Percentiles rank a stretch among this genome's conserved stretches.
Conservation (phyloP, 2,797 vertebrate genomes). For the Sandelia bainsii region DNA sequence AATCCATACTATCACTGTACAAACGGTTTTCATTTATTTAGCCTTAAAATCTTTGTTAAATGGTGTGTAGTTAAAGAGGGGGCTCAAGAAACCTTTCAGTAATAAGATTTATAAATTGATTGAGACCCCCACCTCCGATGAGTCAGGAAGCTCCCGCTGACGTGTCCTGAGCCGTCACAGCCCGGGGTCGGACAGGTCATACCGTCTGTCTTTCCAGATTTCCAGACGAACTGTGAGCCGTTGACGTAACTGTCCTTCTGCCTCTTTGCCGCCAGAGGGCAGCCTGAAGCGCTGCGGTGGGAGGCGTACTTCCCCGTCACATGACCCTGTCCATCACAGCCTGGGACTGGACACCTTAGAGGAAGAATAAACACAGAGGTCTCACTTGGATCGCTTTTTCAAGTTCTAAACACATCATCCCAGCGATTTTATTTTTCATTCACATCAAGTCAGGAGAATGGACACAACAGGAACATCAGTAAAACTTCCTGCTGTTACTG, state of each 20-base stretch:
- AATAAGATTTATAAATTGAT: too few species aligned
- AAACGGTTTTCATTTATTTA: too few species aligned
- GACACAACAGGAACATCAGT: too few species aligned
- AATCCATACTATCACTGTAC: too few species aligned
- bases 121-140: constrained; percentile 91
- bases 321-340: constrained; percentile 97
- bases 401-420: not conserved
- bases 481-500: too few species aligned
- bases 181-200: constrained; percentile 98
- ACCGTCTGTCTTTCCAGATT: constrained; percentile 97
- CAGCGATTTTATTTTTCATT: too few species aligned
- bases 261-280: constrained; percentile 95
- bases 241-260: constrained; percentile 98
- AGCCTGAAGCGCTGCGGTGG: constrained; percentile 97
- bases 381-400: not conserved
- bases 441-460: too few species aligned
- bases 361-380: not conserved
- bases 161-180: constrained; percentile 96
- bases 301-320: constrained; percentile 99
- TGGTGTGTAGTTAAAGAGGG: not conserved
- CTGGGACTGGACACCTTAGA: constrained; percentile 95
- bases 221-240: constrained; percentile 97
- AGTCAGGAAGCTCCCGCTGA: constrained; percentile 98
- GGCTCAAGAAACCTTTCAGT: too few species aligned
- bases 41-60: not conserved